phyloP scores from a whole-genome alignment of 2,888 invertebrate genomes.

The Unio pictorum region DNA sequence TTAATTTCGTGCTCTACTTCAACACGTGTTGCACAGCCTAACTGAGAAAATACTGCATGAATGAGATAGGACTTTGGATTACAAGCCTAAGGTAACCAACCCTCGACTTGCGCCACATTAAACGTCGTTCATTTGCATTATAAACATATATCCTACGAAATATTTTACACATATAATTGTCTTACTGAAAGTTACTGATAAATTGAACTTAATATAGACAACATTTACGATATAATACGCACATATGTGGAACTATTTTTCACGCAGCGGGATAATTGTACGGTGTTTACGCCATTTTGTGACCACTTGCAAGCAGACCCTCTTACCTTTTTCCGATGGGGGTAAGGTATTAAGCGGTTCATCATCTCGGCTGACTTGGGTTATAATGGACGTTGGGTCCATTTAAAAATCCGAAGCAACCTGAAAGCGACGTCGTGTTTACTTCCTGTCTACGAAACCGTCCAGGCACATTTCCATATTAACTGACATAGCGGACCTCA shows the following conservation, averaged over 20 bases:
- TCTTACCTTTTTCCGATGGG: constrained; percentile 89
- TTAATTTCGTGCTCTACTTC: too few species aligned
- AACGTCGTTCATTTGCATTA: too few species aligned
- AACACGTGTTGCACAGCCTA: too few species aligned
- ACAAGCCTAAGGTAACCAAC: too few species aligned
- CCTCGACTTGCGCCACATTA: too few species aligned
- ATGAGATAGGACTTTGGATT: too few species aligned
- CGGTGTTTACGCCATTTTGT: constrained; percentile 51
- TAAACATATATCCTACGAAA: too few species aligned
- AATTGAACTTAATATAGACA: too few species aligned
- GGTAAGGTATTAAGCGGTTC: constrained; percentile 93
- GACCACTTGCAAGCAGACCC: constrained; percentile 28
- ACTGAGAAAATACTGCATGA: too few species aligned
- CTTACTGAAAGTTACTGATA: too few species aligned
- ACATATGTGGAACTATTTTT: constrained; percentile 35
- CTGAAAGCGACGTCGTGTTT: constrained; percentile 50
- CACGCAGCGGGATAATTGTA: constrained; percentile 27
- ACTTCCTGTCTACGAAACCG: constrained; percentile 33
- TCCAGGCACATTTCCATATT: constrained; percentile 34
- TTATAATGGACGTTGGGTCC: constrained; percentile 99
- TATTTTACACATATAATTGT: too few species aligned
- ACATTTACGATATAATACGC: not conserved
- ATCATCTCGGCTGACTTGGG: constrained; percentile 98
- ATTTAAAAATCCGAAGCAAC: constrained; percentile 53
- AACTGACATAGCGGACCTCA: constrained; percentile 44